These are phyloP conservation scores for Drosophila rhopaloa DNA, from an alignment of 1,140 invertebrate genomes.

Conservation along the genomic window DNA sequence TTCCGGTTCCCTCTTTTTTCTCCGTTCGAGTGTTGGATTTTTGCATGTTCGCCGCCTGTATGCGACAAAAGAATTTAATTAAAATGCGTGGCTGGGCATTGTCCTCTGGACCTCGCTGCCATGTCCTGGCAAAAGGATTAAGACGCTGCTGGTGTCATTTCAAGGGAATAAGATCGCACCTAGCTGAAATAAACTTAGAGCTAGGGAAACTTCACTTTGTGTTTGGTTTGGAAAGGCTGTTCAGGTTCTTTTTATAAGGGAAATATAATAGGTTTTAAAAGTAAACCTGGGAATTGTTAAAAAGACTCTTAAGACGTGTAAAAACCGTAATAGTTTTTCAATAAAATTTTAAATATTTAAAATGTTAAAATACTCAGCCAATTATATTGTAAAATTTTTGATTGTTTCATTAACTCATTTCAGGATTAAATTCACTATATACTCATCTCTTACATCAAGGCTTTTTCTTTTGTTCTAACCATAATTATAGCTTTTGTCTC, in stretches of 20 bases:
- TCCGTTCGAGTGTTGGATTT: constrained; percentile 52
- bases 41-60: constrained; percentile 55
- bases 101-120: constrained; percentile 30
- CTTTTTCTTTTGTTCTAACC: constrained; percentile 6
- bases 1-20: constrained; percentile 10
- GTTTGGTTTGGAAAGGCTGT: not conserved
- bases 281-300: not conserved
- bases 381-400: too few species aligned
- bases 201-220: not conserved
- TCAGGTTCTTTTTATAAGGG: not conserved
- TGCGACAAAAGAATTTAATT: constrained; percentile 80
- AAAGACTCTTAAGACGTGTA: too few species aligned
- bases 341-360: too few species aligned
- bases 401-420: too few species aligned
- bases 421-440: too few species aligned
- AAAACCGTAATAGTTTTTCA: too few species aligned
- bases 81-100: constrained; percentile 61
- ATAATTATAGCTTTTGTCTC: constrained; percentile 13
- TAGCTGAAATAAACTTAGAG: constrained; percentile 4
- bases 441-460: not conserved
- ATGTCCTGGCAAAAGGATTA: constrained; percentile 62
- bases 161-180: constrained; percentile 15
- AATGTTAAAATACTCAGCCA: too few species aligned
- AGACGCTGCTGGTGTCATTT: constrained; percentile 50
- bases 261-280: not conserved